phyloP scores from a whole-genome alignment of 1,140 invertebrate genomes.

The Ceratitis capitata region DNA sequence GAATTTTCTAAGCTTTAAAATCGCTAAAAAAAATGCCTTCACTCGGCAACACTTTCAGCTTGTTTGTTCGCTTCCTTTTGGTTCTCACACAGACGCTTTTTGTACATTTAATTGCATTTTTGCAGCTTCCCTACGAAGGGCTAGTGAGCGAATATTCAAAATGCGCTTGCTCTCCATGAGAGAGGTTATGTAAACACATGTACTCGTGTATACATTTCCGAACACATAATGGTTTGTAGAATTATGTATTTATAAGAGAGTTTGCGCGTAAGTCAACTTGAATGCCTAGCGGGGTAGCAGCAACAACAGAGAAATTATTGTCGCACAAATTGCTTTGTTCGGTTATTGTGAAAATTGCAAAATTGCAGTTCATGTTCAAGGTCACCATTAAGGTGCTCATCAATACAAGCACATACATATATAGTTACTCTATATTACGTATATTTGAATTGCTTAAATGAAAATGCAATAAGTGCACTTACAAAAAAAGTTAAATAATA shows the following conservation, averaged over 20 bases:
- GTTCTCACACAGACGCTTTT: neutral
- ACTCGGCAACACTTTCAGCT: neutral
- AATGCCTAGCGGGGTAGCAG: neutral
- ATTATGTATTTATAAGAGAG: no score
- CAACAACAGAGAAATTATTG: neutral
- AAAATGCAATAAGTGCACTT: no score
- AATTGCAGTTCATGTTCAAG: slow-evolving; percentile 66
- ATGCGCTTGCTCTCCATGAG: no score
- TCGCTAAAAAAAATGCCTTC: neutral
- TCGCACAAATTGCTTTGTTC: neutral
- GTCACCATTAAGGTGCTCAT: slow-evolving; percentile 48
- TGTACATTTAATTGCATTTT: neutral
- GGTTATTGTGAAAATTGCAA: slow-evolving; percentile 45
- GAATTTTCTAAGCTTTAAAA: neutral
- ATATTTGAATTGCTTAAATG: no score
- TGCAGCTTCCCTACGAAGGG: neutral
- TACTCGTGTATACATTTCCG: no score
- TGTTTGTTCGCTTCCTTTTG: neutral
- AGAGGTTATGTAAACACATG: no score
- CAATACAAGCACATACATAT: neutral
- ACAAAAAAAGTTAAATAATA: no score
- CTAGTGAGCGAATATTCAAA: neutral
- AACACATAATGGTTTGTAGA: no score
- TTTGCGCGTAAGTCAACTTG: neutral
- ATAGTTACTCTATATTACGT: no score